These are phyloP conservation scores for Theretra japonica DNA, from an alignment of 2,888 invertebrate genomes.

Conservation along the genomic window DNA sequence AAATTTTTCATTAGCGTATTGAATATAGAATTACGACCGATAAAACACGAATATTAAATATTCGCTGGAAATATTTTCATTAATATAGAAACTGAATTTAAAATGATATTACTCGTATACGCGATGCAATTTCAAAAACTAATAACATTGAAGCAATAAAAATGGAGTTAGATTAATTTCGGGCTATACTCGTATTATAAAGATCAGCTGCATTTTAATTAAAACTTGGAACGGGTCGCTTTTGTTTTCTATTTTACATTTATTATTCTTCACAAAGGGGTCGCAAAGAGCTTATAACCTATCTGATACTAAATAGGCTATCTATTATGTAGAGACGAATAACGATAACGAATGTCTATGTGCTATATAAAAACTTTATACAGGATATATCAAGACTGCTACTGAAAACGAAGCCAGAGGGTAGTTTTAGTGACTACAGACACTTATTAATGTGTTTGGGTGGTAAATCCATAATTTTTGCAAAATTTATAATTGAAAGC, in stretches of 20 bases:
- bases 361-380: background rate
- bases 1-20: background rate
- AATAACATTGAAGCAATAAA: slow-evolving; percentile 15
- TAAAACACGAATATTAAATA: too few species aligned
- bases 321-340: background rate
- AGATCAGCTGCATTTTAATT: slow-evolving; percentile 6
- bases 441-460: too few species aligned
- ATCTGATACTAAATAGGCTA: too few species aligned
- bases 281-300: too few species aligned
- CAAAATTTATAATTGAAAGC: too few species aligned
- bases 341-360: background rate
- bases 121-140: slow-evolving; percentile 9
- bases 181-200: background rate
- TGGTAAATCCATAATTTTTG: too few species aligned
- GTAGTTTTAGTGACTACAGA: too few species aligned
- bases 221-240: background rate
- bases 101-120: slow-evolving; percentile 7
- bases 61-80: background rate
- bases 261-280: too few species aligned
- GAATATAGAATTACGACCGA: background rate
- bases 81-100: background rate
- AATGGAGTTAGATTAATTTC: slow-evolving; percentile 9
- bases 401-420: too few species aligned
- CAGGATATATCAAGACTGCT: too few species aligned
- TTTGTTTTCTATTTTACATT: too few species aligned